Conservation (phyloP, 2,113 vertebrate genomes). For the Otis tarda region DNA sequence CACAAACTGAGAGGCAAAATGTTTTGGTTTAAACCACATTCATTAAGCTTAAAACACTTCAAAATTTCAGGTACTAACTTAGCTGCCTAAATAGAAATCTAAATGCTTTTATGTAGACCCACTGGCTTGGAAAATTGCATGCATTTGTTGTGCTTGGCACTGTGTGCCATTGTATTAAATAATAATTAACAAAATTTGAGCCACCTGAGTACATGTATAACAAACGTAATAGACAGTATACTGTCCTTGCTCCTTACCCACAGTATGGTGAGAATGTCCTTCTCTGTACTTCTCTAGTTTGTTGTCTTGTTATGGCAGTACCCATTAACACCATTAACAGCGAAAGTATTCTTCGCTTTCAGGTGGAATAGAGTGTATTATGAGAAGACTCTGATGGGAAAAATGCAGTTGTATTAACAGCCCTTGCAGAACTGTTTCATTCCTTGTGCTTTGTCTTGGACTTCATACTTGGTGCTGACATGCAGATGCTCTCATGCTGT, state of each 20-base stretch:
- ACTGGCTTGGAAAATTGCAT: not conserved
- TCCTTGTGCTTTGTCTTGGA: not conserved
- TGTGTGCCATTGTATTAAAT: not conserved
- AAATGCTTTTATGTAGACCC: not conserved
- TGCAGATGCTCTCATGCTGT: not conserved
- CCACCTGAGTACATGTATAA: not conserved
- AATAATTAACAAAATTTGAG: not conserved
- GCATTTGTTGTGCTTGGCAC: not conserved
- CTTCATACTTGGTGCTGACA: not conserved
- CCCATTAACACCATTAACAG: not conserved
- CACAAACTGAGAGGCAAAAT: not conserved
- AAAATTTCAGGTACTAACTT: not conserved
- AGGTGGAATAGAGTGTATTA: not conserved
- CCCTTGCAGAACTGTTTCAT: not conserved
- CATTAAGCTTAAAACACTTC: not conserved
- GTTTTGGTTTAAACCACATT: not conserved
- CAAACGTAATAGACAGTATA: not conserved
- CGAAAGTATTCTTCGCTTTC: not conserved
- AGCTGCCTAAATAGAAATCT: not conserved
- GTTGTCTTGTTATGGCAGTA: not conserved
- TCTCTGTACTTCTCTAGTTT: not conserved
- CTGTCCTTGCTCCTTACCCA: not conserved
- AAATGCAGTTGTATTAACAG: not conserved
- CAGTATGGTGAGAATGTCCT: not conserved
- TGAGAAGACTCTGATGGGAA: not conserved